Evolutionary conservation across 2,113 vertebrate genomes (phyloP).

Genomic region (Megaceryle torquata): DNA sequence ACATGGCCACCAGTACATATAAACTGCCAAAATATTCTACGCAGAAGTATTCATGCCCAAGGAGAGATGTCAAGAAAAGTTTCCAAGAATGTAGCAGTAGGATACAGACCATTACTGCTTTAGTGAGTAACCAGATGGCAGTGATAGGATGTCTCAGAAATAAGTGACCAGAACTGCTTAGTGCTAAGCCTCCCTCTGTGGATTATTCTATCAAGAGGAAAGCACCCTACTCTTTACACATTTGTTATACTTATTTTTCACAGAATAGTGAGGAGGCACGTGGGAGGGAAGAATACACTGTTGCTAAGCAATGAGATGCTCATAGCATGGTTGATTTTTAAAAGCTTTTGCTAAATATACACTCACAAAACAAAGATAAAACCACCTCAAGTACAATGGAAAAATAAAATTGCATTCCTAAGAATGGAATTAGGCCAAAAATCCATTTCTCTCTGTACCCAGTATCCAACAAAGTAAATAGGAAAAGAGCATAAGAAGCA

Average conservation of each 20-base stretch:
- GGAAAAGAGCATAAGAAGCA: neutral
- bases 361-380: neutral
- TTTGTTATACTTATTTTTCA: constrained; percentile 25
- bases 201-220: neutral
- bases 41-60: neutral
- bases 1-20: accelerated
- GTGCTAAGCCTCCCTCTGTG: neutral
- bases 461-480: neutral
- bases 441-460: neutral
- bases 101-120: neutral
- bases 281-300: constrained; percentile 32
- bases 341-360: constrained; percentile 43
- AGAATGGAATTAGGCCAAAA: neutral
- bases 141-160: neutral
- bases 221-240: neutral
- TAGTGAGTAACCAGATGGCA: neutral
- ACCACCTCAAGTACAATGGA: neutral
- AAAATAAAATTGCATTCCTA: neutral
- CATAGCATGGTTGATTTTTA: neutral
- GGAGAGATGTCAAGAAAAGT: neutral
- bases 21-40: neutral
- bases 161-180: neutral
- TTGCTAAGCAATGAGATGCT: constrained; percentile 64
- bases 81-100: neutral
- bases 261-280: neutral